Conservation (phyloP, 2,113 vertebrate genomes). For the Pelecanoides urinatrix region DNA sequence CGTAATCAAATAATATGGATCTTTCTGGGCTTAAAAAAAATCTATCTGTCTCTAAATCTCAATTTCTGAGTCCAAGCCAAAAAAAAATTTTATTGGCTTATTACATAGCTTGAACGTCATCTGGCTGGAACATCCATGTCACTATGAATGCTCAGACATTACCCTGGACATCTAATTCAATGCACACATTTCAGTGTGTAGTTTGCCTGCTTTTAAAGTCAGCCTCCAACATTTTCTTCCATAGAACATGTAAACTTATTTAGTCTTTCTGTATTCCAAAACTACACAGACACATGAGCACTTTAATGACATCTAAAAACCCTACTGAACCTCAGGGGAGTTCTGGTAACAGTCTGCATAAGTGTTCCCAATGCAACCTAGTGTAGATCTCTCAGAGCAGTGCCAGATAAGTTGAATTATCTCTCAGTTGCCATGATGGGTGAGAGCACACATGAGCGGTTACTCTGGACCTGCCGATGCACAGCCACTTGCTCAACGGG, state of each 20-base stretch:
- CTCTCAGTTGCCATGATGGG: neutral
- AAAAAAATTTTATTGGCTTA: neutral
- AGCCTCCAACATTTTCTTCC: neutral
- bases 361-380: neutral
- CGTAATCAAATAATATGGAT: conserved; percentile 21
- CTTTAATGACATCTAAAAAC: neutral
- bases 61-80: neutral
- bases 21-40: neutral
- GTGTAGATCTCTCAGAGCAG: neutral
- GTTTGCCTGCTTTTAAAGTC: neutral
- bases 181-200: neutral
- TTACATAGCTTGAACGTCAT: neutral
- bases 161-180: neutral
- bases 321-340: too few species aligned
- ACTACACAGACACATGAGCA: neutral
- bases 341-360: neutral
- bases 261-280: neutral
- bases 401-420: neutral
- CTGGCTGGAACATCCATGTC: neutral
- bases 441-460: accelerated
- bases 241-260: neutral
- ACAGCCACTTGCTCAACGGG: neutral
- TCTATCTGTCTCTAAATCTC: neutral
- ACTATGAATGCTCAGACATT: neutral
- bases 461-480: neutral